These are phyloP conservation scores for Hylia prasina DNA, from an alignment of 2,113 vertebrate genomes.

Conservation along the genomic window DNA sequence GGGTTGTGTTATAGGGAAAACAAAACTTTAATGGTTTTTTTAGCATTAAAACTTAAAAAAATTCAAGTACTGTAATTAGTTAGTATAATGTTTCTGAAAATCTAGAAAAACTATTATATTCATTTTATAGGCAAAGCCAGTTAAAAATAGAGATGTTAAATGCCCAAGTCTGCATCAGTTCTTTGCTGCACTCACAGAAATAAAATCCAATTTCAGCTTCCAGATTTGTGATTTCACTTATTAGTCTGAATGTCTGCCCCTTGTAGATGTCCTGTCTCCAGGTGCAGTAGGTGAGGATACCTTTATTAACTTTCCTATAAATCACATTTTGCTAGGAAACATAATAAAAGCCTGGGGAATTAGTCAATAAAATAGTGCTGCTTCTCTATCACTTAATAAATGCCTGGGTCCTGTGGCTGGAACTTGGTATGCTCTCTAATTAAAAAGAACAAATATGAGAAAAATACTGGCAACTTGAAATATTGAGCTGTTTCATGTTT, in stretches of 20 bases:
- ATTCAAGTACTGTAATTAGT: neutral
- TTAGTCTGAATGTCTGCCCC: slow-evolving; percentile 42
- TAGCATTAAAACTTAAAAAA: neutral
- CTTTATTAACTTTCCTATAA: slow-evolving; percentile 62
- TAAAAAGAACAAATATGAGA: slow-evolving; percentile 63
- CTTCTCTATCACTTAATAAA: slow-evolving; percentile 54
- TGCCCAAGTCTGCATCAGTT: neutral
- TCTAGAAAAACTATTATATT: neutral
- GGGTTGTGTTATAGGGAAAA: neutral
- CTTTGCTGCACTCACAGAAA: neutral
- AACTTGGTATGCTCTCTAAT: slow-evolving; percentile 39
- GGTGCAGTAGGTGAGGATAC: slow-evolving; percentile 52
- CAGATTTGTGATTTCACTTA: slow-evolving; percentile 56
- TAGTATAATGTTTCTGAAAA: neutral
- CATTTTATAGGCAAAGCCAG: neutral
- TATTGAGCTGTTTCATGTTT: slow-evolving; percentile 36
- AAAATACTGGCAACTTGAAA: slow-evolving; percentile 40
- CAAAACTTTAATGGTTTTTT: neutral
- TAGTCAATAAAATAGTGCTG: slow-evolving; percentile 50
- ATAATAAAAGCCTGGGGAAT: slow-evolving; percentile 60
- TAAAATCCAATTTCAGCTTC: slow-evolving; percentile 39
- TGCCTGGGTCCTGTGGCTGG: neutral
- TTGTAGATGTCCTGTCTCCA: slow-evolving; percentile 52
- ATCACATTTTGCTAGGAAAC: slow-evolving; percentile 56
- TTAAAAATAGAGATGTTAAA: neutral